Evolutionary conservation across 2,113 vertebrate species (phyloP).

Genomic region (Eurystomus gularis): DNA sequence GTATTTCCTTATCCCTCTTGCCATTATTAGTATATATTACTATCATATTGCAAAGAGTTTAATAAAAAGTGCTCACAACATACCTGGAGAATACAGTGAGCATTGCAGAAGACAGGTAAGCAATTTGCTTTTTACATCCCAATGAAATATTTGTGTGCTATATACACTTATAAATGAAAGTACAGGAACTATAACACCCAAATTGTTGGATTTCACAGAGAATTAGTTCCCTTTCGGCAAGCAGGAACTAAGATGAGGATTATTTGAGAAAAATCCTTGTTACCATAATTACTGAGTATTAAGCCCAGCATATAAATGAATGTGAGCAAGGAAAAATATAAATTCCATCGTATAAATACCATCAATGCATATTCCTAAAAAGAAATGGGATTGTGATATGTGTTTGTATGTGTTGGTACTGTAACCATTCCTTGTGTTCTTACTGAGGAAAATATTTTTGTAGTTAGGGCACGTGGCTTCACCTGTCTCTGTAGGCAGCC

Average conservation of each 20-base stretch:
- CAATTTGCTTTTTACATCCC: background rate
- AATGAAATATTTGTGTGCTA: background rate
- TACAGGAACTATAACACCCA: background rate
- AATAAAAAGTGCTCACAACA: conserved; percentile 89
- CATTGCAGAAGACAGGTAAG: conserved; percentile 92
- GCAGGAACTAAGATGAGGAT: background rate
- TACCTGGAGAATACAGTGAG: conserved; percentile 91
- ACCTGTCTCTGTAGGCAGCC: background rate
- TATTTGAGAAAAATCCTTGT: background rate
- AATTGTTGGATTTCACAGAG: background rate
- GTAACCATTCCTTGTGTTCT: background rate
- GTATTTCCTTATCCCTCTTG: conserved; percentile 91
- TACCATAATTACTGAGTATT: background rate
- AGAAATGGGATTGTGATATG: background rate
- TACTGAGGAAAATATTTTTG: background rate
- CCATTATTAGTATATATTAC: conserved; percentile 90
- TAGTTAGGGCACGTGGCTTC: background rate
- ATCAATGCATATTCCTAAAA: background rate
- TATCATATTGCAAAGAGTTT: conserved; percentile 92
- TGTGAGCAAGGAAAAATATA: background rate
- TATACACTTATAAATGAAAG: background rate
- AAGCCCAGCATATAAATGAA: background rate
- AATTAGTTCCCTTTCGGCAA: background rate
- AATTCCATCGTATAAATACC: background rate
- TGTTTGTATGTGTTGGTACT: background rate